Base-by-base conservation (phyloP, 2,888 invertebrate species). In the Lepidonotus clava region DNA sequence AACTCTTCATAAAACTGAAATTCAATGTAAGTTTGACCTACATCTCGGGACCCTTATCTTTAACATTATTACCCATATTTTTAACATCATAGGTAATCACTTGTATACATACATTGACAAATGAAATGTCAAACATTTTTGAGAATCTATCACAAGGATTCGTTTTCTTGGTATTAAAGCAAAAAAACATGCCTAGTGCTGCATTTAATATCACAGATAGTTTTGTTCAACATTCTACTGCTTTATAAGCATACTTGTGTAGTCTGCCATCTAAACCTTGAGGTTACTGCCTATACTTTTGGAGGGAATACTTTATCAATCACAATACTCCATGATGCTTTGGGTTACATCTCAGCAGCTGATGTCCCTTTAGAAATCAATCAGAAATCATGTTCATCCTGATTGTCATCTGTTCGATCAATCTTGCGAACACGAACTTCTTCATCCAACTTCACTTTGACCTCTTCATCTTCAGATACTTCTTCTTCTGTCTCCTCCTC, bases 301-400 rank as follows among this genome's bases (percentile, higher is more conserved):
- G 28, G 28, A 28, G 28, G 24, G 61, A 61, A 61, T 61, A 61
- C 61, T 61, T 61, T 61, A 28, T 28, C 11, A 11, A 11, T 28
- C 24, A 24, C n/a, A 61, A 61, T 61, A 61, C 61, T 8, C 61
- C n/a, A 1, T 53, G 28, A 4, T n/a, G n/a, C 28, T 28, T 61
- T 61, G 24, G 5, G 61, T 61, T 11, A 11, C 11, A 28, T 24
- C 24, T 5, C 1, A 24, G 28, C 28, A 32, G 61, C n/a, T n/a
- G 24, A 56, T 56, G 14, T 32, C 61, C 61, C 11, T 24, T 24
- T 28, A 11, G 11, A 4, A 28, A 11, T 11, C 2, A 11, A 28
- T 76, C 18, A 76, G 24, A 76, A 76, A 24, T 76, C 76, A 40
- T 76, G 34, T 34, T 36, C 76, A 40, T 76, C 76, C 21, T 40